Conservation (phyloP, 2,797 vertebrate species). For the Vireo griseus region DNA sequence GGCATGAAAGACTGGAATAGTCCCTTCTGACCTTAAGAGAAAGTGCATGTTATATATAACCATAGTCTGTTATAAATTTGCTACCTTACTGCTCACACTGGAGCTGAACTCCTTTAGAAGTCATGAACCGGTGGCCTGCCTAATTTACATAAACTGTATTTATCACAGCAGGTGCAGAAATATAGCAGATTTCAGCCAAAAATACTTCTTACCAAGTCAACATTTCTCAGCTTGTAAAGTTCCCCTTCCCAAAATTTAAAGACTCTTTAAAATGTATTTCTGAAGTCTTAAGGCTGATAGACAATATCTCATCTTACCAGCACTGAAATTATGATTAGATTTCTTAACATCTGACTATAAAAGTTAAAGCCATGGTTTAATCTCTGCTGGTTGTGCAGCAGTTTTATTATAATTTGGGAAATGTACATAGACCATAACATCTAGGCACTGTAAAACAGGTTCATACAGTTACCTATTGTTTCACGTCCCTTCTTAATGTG, state of each 20-base stretch:
- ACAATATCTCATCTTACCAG: not conserved
- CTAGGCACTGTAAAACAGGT: not conserved
- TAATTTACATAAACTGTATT: slow-evolving; percentile 54
- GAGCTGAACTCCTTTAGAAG: slow-evolving; percentile 34
- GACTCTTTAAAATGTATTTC: not conserved
- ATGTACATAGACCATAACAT: not conserved
- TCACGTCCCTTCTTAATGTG: not conserved
- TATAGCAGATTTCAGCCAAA: slow-evolving; percentile 31
- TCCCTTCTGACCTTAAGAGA: slow-evolving; percentile 40
- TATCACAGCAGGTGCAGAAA: slow-evolving; percentile 52
- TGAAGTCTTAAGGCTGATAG: not conserved
- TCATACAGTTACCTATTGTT: not conserved
- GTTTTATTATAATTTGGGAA: not conserved
- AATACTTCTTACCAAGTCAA: slow-evolving; percentile 26
- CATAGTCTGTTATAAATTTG: slow-evolving; percentile 28
- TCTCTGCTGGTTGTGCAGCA: not conserved
- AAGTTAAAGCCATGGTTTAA: slow-evolving; percentile 1
- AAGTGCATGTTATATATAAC: slow-evolving; percentile 44
- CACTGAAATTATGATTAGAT: not conserved
- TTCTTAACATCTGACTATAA: not conserved
- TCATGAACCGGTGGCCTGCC: slow-evolving; percentile 31
- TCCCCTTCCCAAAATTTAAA: not conserved
- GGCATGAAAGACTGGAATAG: slow-evolving; percentile 10
- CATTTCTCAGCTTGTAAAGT: not conserved
- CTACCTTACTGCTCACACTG: not conserved